Conservation (phyloP, 2,888 invertebrate species). For the Chrysotoxum bicinctum region DNA sequence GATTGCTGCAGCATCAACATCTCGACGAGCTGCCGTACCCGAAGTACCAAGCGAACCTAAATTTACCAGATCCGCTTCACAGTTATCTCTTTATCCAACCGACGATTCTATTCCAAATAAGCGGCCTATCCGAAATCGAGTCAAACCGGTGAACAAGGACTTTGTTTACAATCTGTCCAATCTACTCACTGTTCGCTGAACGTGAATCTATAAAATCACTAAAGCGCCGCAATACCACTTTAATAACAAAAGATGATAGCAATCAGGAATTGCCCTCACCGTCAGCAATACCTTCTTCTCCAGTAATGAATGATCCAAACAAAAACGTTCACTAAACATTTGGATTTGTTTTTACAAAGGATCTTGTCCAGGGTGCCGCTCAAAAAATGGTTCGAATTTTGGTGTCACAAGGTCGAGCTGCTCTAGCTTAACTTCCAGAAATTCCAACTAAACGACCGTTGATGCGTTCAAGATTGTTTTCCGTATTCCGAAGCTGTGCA, state of each 20-base stretch:
- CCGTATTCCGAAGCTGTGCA: constrained; percentile 72
- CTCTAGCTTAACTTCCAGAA: constrained; percentile 79
- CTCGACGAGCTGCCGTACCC: constrained; percentile 28
- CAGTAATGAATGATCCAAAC: constrained; percentile 42
- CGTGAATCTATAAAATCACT: constrained; percentile 61
- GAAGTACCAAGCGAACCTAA: no score
- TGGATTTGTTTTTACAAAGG: constrained; percentile 14
- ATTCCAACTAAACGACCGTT: constrained; percentile 79
- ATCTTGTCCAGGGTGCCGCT: constrained; percentile 76
- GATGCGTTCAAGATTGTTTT: constrained; percentile 77
- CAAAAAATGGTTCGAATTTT: constrained; percentile 75
- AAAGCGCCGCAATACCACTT: constrained; percentile 74
- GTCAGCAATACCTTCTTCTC: constrained; percentile 69
- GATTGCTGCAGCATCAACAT: constrained; percentile 32
- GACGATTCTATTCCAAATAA: constrained; percentile 74
- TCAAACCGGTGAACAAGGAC: constrained; percentile 86
- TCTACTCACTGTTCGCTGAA: constrained; percentile 79
- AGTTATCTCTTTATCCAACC: constrained; percentile 70
- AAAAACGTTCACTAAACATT: neutral
- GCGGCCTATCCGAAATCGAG: constrained; percentile 86
- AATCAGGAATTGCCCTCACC: constrained; percentile 48
- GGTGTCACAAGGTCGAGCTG: constrained; percentile 78
- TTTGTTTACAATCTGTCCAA: constrained; percentile 88
- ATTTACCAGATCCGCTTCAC: constrained; percentile 73
- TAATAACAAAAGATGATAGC: constrained; percentile 54